Evolutionary conservation across 2,797 vertebrate species (phyloP).

Genomic region (Pogonophryne albipinna): DNA sequence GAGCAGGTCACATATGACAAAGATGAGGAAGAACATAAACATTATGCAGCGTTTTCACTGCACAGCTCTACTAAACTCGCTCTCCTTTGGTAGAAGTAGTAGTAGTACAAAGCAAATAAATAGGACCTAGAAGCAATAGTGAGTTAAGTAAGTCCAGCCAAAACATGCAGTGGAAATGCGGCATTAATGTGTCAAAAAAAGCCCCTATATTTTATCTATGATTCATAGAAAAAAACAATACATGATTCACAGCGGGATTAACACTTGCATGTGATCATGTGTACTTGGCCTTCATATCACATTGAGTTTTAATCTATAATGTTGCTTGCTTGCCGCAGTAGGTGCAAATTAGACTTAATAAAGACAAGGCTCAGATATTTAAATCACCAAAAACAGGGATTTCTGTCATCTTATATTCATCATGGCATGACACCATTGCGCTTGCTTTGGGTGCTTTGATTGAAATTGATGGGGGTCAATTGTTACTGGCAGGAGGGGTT

Average conservation of each 20-base stretch:
- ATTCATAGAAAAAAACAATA: conserved; percentile 8
- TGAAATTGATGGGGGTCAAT: conserved; percentile 62
- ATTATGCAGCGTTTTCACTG: too few relatives aligned
- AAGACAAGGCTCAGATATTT: conserved; percentile 51
- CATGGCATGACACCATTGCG: conserved; percentile 37
- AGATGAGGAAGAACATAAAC: neutral
- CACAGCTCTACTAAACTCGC: too few relatives aligned
- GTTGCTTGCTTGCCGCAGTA: conserved; percentile 16
- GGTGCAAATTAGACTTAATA: conserved; percentile 51
- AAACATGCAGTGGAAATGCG: too few relatives aligned
- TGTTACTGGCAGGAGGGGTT: conserved; percentile 50
- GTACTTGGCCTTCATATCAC: conserved; percentile 11
- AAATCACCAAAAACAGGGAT: conserved; percentile 51
- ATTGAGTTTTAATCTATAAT: conserved; percentile 37
- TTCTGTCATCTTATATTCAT: conserved; percentile 61
- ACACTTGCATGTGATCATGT: conserved; percentile 8
- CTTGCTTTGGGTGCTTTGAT: conserved; percentile 30
- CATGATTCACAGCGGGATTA: neutral
- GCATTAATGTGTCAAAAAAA: neutral
- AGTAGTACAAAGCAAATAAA: too few relatives aligned
- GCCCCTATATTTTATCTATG: neutral
- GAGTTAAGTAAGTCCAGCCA: too few relatives aligned
- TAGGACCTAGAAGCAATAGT: too few relatives aligned
- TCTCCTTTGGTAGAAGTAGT: too few relatives aligned
- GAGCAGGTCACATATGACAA: neutral